Percentiles rank a stretch among this genome's conserved stretches.
These are phyloP conservation scores for Periplaneta americana DNA, from an alignment of 1,140 invertebrate genomes.

Conservation along the genomic window DNA sequence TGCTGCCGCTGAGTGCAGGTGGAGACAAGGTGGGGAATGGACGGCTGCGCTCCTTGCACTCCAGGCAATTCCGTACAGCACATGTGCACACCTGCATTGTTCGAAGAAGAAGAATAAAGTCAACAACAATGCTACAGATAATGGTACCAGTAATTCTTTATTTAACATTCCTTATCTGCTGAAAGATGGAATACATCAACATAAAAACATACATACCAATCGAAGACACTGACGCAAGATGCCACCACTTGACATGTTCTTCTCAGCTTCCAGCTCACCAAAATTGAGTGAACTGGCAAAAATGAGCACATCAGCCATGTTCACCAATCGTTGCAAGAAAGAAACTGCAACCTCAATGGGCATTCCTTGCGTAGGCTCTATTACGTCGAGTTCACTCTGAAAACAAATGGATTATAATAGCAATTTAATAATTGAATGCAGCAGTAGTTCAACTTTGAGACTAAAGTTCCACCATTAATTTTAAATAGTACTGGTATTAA, in stretches of 20 bases:
- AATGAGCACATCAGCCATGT: conserved; percentile 97
- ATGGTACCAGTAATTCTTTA: background rate
- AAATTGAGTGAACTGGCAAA: conserved; percentile 97
- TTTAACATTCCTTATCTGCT: too few species aligned
- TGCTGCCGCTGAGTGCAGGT: conserved; percentile 42
- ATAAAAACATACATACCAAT: too few species aligned
- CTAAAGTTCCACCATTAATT: too few species aligned
- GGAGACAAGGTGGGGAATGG: conserved; percentile 45
- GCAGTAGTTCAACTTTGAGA: too few species aligned
- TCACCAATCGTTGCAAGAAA: conserved; percentile 93
- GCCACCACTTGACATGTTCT: conserved; percentile 99
- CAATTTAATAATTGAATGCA: background rate
- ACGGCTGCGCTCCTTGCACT: conserved; percentile 90
- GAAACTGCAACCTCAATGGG: conserved; percentile 95
- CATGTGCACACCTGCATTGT: conserved; percentile 94
- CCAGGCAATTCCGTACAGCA: conserved; percentile 95
- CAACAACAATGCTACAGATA: too few species aligned
- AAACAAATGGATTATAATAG: background rate
- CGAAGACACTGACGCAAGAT: conserved; percentile 94
- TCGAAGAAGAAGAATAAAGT: too few species aligned
- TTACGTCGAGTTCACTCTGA: conserved; percentile 95
- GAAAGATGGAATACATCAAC: too few species aligned
- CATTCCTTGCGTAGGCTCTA: conserved; percentile 98
- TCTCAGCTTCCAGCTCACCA: conserved; percentile 96
- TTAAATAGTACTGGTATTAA: background rate